phyloP scores from a whole-genome alignment of 2,888 invertebrate species.

The Boloria euphrosyne region DNA sequence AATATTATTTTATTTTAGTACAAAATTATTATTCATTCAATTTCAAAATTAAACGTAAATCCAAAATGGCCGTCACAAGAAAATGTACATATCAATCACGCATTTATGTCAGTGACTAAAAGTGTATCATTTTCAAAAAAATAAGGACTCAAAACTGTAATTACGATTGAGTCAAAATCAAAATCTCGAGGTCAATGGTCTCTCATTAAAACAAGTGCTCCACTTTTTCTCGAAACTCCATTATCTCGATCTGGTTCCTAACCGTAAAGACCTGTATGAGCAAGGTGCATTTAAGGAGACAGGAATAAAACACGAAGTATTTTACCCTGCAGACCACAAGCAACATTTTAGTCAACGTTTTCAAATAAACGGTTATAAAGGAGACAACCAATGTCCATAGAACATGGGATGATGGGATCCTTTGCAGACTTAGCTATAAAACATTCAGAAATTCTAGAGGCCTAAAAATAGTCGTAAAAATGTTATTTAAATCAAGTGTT shows the following conservation, averaged over 20 bases:
- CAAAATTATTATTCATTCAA: no score
- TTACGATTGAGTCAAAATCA: conserved; percentile 13
- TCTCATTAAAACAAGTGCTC: conserved; percentile 30
- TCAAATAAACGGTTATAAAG: no score
- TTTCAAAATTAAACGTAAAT: not conserved
- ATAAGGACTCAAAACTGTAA: conserved; percentile 4
- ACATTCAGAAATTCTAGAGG: no score
- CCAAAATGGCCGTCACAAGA: not conserved
- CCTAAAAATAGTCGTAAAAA: no score
- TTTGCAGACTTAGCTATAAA: no score
- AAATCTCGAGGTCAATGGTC: conserved; percentile 25
- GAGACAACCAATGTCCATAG: no score
- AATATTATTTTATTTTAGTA: no score
- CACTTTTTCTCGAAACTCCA: conserved; percentile 35
- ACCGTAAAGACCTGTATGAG: conserved; percentile 28
- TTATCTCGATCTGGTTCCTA: conserved; percentile 36
- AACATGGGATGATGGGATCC: no score
- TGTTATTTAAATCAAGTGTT: no score
- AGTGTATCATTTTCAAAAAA: conserved; percentile 4
- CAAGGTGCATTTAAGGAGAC: not conserved
- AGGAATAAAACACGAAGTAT: conserved; percentile 1
- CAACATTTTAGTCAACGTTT: no score
- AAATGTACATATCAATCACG: not conserved
- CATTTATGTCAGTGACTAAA: conserved; percentile 3
- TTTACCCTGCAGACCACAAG: no score